Evolutionary conservation across 2,888 invertebrate species (phyloP).

Genomic region (Leptinotarsa rubiginosa): DNA sequence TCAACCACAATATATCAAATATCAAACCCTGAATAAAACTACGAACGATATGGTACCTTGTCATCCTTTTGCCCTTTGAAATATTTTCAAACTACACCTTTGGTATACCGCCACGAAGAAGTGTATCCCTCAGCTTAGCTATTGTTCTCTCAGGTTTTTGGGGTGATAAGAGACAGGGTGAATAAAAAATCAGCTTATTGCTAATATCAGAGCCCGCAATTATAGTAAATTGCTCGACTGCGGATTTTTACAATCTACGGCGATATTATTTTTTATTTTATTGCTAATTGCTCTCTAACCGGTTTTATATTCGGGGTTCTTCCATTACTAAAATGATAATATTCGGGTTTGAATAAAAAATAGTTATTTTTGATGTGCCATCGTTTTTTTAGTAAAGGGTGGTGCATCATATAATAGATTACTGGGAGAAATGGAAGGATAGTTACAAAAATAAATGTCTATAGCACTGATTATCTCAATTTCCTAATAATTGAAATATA

Average conservation of each 20-base stretch:
- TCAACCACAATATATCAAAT: too few relatives aligned
- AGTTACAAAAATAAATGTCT: too few relatives aligned
- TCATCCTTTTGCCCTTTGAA: background rate
- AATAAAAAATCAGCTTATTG: conserved; percentile 69
- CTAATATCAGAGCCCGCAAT: conserved; percentile 67
- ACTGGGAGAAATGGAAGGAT: too few relatives aligned
- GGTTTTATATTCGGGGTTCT: conserved; percentile 41
- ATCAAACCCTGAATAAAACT: too few relatives aligned
- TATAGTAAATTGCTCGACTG: conserved; percentile 63
- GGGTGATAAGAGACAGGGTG: conserved; percentile 66
- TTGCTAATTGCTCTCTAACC: conserved; percentile 60
- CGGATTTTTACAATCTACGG: conserved; percentile 59
- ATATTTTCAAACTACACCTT: conserved; percentile 23
- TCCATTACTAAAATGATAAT: conserved; percentile 9
- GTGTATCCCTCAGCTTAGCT: conserved; percentile 62
- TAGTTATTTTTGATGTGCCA: background rate
- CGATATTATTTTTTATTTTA: conserved; percentile 63
- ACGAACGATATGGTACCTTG: too few relatives aligned
- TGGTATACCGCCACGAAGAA: conserved; percentile 44
- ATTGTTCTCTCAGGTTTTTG: conserved; percentile 63
- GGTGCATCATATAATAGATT: too few relatives aligned
- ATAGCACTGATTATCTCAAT: too few relatives aligned
- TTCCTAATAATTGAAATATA: too few relatives aligned
- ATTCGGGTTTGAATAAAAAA: background rate
- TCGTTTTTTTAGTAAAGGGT: background rate